These are phyloP conservation scores for Papilio polytes DNA, from an alignment of 1,140 invertebrate genomes.

Conservation along the genomic window DNA sequence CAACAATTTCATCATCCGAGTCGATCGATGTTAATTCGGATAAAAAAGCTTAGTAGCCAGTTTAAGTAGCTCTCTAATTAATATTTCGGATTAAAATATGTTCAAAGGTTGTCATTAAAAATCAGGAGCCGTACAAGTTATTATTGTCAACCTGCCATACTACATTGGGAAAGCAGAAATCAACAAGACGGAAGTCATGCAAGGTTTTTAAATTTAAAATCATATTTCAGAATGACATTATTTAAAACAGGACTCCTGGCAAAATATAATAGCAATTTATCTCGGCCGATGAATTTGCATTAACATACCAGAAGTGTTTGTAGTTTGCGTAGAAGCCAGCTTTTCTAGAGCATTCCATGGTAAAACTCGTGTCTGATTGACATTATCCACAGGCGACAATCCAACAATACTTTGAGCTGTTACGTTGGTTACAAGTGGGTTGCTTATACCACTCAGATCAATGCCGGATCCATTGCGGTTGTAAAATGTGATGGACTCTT, in stretches of 20 bases:
- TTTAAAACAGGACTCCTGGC: neutral
- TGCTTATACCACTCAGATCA: slow-evolving; percentile 58
- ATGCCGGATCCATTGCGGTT: slow-evolving; percentile 62
- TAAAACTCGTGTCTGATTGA: slow-evolving; percentile 30
- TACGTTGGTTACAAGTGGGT: slow-evolving; percentile 65
- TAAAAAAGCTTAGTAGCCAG: neutral
- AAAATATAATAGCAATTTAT: slow-evolving; percentile 6
- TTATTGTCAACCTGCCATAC: too few species aligned
- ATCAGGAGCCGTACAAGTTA: too few species aligned
- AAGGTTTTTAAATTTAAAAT: neutral
- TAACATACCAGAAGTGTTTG: slow-evolving; percentile 23
- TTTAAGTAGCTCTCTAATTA: neutral
- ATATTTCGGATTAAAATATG: too few species aligned
- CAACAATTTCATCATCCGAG: neutral
- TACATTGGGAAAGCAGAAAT: too few species aligned
- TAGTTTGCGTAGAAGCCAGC: slow-evolving; percentile 24
- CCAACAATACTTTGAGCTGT: slow-evolving; percentile 66
- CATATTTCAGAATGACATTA: neutral
- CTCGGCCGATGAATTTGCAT: neutral
- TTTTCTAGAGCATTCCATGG: slow-evolving; percentile 49
- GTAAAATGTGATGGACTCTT: slow-evolving; percentile 68
- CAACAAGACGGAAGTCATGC: too few species aligned
- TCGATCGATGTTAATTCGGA: too few species aligned
- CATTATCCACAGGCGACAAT: slow-evolving; percentile 48
- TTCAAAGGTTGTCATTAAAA: too few species aligned